phyloP scores from a whole-genome alignment of 2,113 vertebrate species.

The Neomonachus schauinslandi region DNA sequence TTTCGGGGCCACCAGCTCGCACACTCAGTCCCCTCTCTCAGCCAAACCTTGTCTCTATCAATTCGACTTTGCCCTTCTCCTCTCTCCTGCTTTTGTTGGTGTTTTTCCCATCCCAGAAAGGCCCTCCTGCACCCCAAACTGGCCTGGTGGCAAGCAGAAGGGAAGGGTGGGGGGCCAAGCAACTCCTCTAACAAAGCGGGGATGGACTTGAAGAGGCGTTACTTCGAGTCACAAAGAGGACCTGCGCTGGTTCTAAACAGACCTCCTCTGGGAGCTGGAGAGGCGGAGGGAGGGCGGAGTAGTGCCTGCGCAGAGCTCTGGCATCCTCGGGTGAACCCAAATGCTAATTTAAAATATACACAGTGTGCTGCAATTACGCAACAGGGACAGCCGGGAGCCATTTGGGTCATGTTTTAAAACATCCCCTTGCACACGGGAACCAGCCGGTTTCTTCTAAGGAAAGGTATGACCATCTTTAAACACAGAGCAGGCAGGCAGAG shows the following conservation, averaged over 20 bases:
- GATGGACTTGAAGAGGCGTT: rapidly evolving
- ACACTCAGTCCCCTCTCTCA: neutral
- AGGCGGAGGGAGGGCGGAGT: neutral
- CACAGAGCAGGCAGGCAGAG: neutral
- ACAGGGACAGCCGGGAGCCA: rapidly evolving
- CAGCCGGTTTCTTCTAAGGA: neutral
- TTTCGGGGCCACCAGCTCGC: too few relatives aligned
- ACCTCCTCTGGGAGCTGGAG: neutral
- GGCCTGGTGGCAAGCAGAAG: neutral
- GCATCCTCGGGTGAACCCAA: neutral
- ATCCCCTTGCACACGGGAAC: neutral
- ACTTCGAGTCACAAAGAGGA: neutral
- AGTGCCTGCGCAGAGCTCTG: rapidly evolving
- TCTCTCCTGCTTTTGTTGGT: neutral
- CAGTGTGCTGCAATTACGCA: rapidly evolving
- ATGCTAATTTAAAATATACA: neutral
- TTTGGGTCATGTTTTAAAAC: neutral
- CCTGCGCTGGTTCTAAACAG: neutral
- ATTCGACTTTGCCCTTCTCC: too few relatives aligned
- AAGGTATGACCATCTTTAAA: neutral
- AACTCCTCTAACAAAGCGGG: neutral
- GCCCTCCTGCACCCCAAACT: neutral
- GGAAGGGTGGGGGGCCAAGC: neutral
- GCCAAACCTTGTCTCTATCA: neutral
- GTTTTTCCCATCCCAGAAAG: neutral